Evolutionary conservation across 2,113 vertebrate genomes (phyloP).

Genomic region (Perca schrenkii): DNA sequence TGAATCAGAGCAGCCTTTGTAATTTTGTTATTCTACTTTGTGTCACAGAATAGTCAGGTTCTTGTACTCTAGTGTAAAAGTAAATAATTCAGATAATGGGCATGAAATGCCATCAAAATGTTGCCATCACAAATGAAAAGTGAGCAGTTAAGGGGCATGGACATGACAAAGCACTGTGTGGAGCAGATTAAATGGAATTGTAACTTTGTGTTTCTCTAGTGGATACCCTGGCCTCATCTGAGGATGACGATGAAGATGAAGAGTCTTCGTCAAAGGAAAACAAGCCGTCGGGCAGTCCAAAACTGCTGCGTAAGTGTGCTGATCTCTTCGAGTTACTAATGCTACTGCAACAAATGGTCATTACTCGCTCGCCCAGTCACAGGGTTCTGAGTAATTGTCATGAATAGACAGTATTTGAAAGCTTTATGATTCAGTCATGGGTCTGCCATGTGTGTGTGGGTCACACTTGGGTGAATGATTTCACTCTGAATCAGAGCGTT

Average conservation of each 20-base stretch:
- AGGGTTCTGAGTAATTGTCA: conserved; percentile 39
- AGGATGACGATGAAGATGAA: conserved; percentile 94
- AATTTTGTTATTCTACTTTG: background rate
- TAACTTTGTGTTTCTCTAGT: conserved; percentile 58
- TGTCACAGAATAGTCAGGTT: background rate
- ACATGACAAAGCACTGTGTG: background rate
- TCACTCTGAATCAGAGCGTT: conserved; percentile 59
- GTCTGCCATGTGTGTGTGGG: conserved; percentile 20
- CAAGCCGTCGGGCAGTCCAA: conserved; percentile 82
- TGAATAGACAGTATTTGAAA: conserved; percentile 37
- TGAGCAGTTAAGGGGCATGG: background rate
- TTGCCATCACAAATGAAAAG: background rate
- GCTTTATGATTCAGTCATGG: conserved; percentile 52
- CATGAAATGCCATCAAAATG: background rate
- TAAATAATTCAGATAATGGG: background rate
- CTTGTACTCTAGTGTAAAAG: background rate
- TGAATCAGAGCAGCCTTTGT: background rate
- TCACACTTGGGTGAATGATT: conserved; percentile 49
- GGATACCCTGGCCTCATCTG: conserved; percentile 90
- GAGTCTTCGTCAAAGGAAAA: conserved; percentile 96
- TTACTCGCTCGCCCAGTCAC: conserved; percentile 8
- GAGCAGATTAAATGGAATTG: background rate
- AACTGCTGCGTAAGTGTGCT: conserved; percentile 82
- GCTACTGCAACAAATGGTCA: conserved; percentile 21
- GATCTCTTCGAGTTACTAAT: conserved; percentile 4